Base-by-base conservation (phyloP, 2,888 invertebrate genomes). In the Bugula neritina region DNA sequence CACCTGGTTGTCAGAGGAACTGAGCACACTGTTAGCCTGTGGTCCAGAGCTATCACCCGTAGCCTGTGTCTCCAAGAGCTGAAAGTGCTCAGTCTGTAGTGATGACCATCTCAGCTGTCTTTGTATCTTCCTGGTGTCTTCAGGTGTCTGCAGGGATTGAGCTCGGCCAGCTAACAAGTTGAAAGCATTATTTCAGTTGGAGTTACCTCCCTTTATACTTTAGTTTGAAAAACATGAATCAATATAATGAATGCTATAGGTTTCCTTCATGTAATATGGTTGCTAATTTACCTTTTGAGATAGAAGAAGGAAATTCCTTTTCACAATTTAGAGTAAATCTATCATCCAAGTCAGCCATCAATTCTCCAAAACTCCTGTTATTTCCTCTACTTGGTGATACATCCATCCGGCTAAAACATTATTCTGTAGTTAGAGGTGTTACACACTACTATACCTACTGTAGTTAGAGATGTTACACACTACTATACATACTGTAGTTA, bases 331-430 rank as follows among this genome's bases (percentile, higher is more conserved):
- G 43, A 17, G 10, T 43, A 43, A 17, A 43, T 31, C 63, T 21
- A 34, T 34, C 34, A 34, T 63, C 63, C 25, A 63, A 31, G 10
- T 63, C 34, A 34, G 63, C 63, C 63, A 63, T 63, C n/a, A 63
- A 10, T 27, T 63, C 63, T 3, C 63, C 63, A 63, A 63, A 63
- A 63, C 63, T 63, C 31, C 25, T 63, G n/a, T 25, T 13, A 10
- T 63, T 63, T 5, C 63, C 31, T 21, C 63, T 21, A 31, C 10
- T 63, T 21, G 27, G 63, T 5, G 63, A 63, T 31, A 21, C 21
- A 27, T 63, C 63, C 21, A 63, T 21, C 63, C 31, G 27, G 34
- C 63, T 63, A 34, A 13, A 63, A 63, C 3, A 43, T n/a, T n/a
- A n/a, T n/a, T n/a, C n/a, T n/a, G n/a, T n/a, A n/a, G n/a, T n/a